phyloP scores from a whole-genome alignment of 2,113 vertebrate species.

The Trinectes maculatus region DNA sequence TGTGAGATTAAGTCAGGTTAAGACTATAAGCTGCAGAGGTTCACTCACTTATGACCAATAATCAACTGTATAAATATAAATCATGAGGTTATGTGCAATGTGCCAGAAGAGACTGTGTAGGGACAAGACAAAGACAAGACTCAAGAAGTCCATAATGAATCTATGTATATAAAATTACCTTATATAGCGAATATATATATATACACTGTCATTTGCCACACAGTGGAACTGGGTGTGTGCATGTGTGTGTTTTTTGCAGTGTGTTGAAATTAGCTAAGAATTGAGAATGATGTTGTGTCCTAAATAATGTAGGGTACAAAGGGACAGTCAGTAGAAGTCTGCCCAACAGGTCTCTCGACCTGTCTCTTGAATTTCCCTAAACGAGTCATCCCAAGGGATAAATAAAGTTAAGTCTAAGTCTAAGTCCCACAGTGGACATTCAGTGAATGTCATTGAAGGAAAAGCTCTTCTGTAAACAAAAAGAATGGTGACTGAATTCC shows the following conservation, averaged over 20 bases:
- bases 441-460: no score
- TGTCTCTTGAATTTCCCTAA: no score
- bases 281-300: not conserved
- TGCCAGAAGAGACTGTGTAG: slow-evolving; percentile 69
- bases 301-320: no score
- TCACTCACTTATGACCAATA: slow-evolving; percentile 24
- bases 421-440: no score
- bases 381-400: no score
- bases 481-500: no score
- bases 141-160: slow-evolving; percentile 58
- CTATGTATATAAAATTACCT: slow-evolving; percentile 66
- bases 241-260: not conserved
- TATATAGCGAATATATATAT: slow-evolving; percentile 68
- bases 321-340: no score
- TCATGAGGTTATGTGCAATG: slow-evolving; percentile 75
- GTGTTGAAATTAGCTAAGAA: not conserved
- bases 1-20: not conserved
- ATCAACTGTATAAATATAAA: slow-evolving; percentile 24
- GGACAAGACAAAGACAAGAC: slow-evolving; percentile 31
- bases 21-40: slow-evolving; percentile 38
- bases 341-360: no score
- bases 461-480: no score
- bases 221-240: slow-evolving; percentile 11
- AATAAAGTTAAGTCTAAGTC: no score
- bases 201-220: slow-evolving; percentile 63